Evolutionary conservation across 2,888 invertebrate species (phyloP), one percentile per base, ranked within the genome.

Genomic region (Teleiodes luculella): DNA sequence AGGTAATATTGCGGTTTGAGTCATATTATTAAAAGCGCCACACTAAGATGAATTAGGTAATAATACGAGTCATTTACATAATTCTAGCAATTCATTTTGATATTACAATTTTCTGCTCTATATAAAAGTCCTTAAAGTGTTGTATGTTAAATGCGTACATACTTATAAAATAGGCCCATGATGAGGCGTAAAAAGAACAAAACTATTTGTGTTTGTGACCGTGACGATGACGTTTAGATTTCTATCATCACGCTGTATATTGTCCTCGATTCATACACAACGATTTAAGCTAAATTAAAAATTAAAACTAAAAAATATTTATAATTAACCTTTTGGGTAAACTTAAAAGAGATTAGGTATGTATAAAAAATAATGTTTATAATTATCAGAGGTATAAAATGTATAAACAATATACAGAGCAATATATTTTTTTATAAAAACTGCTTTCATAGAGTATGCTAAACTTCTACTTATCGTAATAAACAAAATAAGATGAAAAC

Each of bases 181-280:
- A 33, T 33, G 33, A 33, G n/a, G 2, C 33, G 33, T 39, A 16
- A 2, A 39, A 39, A 39, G n/a, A 8, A 39, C 16, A 33, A 47
- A 31, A 45, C 24, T 2, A 13, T 6, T 28, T 14, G 14, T 13
- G 4, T 13, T 43, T 30, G 33, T 18, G 20, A 16, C 48, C 33
- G 16, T 48, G 35, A 35, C 35, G 48, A 20, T 48, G 33, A 28
- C 45, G 45, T 20, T 36, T 36, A 48, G 20, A 48, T 48, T 20
- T 39, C 30, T 50, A 50, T 50, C 30, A 50, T 39, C 50, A 20
- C 16, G 24, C 37, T 50, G 50, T 37, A 30, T 50, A 43, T 39
- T 20, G 51, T 41, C 14, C 31, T 51, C 41, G 77, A 74, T 74
- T 68, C 59, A 53, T 60, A 71, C 75, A 76, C n/a, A n/a, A n/a